These are phyloP conservation scores for Centropyge bicolor DNA, from an alignment of 2,797 vertebrate genomes.

Conservation along the genomic window DNA sequence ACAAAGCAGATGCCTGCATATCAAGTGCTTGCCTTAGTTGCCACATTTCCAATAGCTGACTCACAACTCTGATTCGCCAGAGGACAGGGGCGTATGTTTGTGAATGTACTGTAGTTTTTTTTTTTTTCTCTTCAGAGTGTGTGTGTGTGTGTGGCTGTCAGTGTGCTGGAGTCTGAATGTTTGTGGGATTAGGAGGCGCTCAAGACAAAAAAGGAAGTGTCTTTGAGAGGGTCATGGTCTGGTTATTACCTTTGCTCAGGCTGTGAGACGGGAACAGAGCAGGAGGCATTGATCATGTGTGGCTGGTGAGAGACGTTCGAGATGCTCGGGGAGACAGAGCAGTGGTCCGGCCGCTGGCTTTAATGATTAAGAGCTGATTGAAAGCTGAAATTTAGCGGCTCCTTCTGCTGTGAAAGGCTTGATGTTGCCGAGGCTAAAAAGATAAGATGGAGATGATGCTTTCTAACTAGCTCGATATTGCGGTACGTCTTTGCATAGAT, in stretches of 20 bases:
- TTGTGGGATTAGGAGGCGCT: constrained; percentile 50
- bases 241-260: constrained; percentile 69
- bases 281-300: constrained; percentile 73
- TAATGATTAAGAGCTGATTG: constrained; percentile 61
- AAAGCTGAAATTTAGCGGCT: constrained; percentile 57
- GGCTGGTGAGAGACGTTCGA: constrained; percentile 39
- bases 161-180: constrained; percentile 25
- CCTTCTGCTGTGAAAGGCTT: constrained; percentile 18
- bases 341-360: constrained; percentile 48
- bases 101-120: constrained; percentile 36
- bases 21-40: constrained; percentile 80
- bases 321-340: constrained; percentile 57
- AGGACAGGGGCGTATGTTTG: constrained; percentile 43
- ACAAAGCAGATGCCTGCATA: constrained; percentile 84
- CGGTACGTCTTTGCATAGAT: constrained; percentile 1
- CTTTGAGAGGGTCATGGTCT: constrained; percentile 62
- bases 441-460: constrained; percentile 12
- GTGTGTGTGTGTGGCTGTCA: constrained; percentile 16
- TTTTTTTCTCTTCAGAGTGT: not conserved
- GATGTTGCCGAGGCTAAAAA: not conserved
- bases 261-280: constrained; percentile 46
- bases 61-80: constrained; percentile 71
- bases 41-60: constrained; percentile 79
- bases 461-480: not conserved
- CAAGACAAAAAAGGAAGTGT: constrained; percentile 65